A percentile compares a stretch with the other conserved stretches of the same genome.
These are phyloP conservation scores for Numenius phaeopus DNA, from an alignment of 2,797 vertebrate species.

Conservation along the genomic window DNA sequence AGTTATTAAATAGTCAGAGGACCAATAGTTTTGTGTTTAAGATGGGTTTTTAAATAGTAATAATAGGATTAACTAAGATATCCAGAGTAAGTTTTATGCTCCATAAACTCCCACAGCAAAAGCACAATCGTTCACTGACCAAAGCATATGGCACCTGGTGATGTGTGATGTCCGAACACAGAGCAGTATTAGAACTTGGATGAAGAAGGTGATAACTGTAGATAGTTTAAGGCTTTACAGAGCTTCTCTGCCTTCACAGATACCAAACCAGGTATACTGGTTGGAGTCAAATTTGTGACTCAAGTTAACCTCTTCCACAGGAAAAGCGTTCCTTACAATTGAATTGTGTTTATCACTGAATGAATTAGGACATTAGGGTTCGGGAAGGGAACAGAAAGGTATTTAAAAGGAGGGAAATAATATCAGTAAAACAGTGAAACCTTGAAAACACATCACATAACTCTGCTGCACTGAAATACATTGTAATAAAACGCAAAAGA, in stretches of 20 bases:
- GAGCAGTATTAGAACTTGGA: background rate
- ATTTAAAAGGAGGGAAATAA: background rate
- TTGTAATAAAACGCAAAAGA: conserved; percentile 55
- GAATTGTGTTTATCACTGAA: background rate
- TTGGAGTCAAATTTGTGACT: background rate
- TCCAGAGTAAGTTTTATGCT: background rate
- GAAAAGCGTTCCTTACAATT: background rate
- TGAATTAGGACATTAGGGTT: background rate
- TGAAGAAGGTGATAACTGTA: background rate
- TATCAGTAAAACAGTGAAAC: background rate
- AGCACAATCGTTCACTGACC: background rate
- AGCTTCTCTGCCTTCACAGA: background rate
- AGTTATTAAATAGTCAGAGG: background rate
- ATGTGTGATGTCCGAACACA: background rate
- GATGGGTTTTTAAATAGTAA: background rate
- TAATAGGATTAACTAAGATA: background rate
- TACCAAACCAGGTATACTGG: background rate
- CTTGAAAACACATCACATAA: background rate
- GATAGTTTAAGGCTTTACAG: background rate
- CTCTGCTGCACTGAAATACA: background rate
- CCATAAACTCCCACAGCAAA: background rate
- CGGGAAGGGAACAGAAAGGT: background rate
- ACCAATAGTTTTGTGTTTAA: background rate
- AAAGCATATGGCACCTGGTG: background rate
- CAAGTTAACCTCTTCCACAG: background rate